These are phyloP conservation scores for Laticauda colubrina DNA, from an alignment of 2,113 vertebrate genomes.

Conservation along the genomic window DNA sequence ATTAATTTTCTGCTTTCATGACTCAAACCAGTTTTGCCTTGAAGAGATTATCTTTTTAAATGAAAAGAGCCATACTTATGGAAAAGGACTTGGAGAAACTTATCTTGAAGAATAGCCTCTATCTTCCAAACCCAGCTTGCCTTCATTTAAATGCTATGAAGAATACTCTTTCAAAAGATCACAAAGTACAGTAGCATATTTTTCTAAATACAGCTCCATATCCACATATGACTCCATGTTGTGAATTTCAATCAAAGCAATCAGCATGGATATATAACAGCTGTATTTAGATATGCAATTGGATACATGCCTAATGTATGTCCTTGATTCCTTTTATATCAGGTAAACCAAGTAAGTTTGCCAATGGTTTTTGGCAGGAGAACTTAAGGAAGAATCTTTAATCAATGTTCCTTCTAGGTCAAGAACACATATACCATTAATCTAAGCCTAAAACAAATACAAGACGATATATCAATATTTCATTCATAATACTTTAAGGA, in stretches of 20 bases:
- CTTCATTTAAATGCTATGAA: background rate
- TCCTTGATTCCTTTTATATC: background rate
- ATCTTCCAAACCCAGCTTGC: background rate
- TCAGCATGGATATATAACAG: background rate
- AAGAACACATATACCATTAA: background rate
- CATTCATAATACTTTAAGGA: background rate
- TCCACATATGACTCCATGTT: background rate
- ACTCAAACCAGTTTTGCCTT: background rate
- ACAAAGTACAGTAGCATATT: background rate
- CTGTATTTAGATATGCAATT: background rate
- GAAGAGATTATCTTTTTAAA: background rate
- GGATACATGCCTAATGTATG: background rate
- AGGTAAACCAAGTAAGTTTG: background rate
- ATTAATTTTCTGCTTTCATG: background rate
- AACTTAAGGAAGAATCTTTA: background rate
- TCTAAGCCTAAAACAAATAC: background rate
- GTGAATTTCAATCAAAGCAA: background rate
- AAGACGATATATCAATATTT: background rate
- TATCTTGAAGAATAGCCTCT: background rate
- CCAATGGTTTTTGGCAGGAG: background rate
- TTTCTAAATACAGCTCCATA: background rate
- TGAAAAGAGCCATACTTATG: background rate
- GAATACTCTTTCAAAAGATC: background rate
- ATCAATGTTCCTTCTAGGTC: background rate
- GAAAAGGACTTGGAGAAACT: background rate